These are phyloP conservation scores for Centropristis striata DNA, from an alignment of 2,113 vertebrate species.

Conservation along the genomic window DNA sequence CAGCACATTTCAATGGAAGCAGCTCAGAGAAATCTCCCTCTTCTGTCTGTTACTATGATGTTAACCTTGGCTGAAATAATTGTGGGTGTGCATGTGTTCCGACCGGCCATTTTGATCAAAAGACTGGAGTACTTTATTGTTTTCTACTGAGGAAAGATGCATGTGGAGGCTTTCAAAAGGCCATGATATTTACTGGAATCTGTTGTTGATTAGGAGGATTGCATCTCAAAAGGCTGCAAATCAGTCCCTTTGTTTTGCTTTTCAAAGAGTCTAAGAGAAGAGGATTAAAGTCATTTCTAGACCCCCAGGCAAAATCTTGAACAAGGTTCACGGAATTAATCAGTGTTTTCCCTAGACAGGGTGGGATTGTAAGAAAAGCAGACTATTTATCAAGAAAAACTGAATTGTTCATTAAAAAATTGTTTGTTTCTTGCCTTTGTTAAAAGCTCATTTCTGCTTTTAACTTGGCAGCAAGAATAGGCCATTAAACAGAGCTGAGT, in stretches of 20 bases:
- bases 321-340: conserved; percentile 67
- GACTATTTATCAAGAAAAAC: conserved; percentile 35
- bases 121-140: conserved; percentile 44
- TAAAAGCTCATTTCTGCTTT: conserved; percentile 14
- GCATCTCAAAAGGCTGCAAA: conserved; percentile 69
- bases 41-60: conserved; percentile 20
- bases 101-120: conserved; percentile 59
- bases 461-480: background rate
- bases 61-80: conserved; percentile 62
- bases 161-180: conserved; percentile 59
- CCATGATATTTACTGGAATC: conserved; percentile 62
- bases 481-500: background rate
- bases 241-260: conserved; percentile 75
- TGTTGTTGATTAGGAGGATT: conserved; percentile 72
- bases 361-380: conserved; percentile 27
- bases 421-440: conserved; percentile 30
- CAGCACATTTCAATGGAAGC: conserved; percentile 36
- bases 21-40: conserved; percentile 34
- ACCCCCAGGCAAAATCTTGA: conserved; percentile 57
- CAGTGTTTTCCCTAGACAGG: conserved; percentile 55
- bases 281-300: conserved; percentile 70
- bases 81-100: conserved; percentile 7
- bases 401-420: conserved; percentile 30
- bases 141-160: conserved; percentile 24
- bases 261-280: conserved; percentile 66